A percentile compares a stretch with the other conserved stretches of the same genome.
These are phyloP conservation scores for Corythaeola cristata DNA, from an alignment of 2,113 vertebrate species.

Conservation along the genomic window DNA sequence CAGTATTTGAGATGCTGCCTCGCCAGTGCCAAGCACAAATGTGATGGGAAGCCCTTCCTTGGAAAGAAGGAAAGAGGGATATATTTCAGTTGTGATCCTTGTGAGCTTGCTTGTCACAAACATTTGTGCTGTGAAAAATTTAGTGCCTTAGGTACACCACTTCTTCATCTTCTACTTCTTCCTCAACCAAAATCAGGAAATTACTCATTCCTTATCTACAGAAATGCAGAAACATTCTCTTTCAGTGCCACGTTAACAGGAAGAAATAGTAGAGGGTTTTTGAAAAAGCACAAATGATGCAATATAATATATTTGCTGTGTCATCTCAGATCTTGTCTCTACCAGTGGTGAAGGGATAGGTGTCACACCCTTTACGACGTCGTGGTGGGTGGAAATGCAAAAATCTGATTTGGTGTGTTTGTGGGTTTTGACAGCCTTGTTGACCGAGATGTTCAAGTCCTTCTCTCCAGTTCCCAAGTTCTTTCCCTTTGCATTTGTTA, in stretches of 20 bases:
- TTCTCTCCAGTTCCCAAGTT: background rate
- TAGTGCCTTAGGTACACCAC: background rate
- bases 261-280: background rate
- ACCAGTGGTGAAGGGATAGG: background rate
- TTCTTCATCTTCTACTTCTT: background rate
- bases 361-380: background rate
- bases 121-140: background rate
- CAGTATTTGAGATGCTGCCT: too few species aligned
- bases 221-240: background rate
- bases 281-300: background rate
- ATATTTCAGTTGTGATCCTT: background rate
- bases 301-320: background rate
- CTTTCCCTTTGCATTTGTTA: background rate
- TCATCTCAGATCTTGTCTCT: background rate
- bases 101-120: background rate
- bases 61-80: background rate
- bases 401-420: background rate
- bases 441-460: background rate
- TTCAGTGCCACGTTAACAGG: background rate
- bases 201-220: background rate
- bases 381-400: background rate
- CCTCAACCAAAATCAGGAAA: background rate
- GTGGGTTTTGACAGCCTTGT: background rate
- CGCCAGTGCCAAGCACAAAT: background rate
- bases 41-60: background rate